Evolutionary conservation across 2,888 invertebrate genomes (phyloP), one percentile per base, ranked within the genome.

Genomic region (Drosophila pseudotakahashii): DNA sequence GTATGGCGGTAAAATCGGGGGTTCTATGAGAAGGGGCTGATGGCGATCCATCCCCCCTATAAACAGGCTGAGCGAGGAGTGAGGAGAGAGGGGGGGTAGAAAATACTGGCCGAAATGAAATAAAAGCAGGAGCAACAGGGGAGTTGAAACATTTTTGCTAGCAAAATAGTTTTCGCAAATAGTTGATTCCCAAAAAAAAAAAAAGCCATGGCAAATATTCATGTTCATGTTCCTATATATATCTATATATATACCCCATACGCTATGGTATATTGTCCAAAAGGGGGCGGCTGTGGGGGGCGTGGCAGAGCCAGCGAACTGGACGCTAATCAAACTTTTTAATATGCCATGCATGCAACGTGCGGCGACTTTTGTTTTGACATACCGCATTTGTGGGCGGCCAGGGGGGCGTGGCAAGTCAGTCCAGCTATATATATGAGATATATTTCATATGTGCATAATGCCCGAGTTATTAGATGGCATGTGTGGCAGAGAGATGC

Each of bases 301-400:
- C 47, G 47, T 47, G 47, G 47, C 47, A 47, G 70, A 71, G 78
- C 47, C 77, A 68, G 69, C 72, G 71, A 68, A 66, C 78, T 78
- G 78, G 76, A 73, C 77, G 82, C 82, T 84, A 84, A 83, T 83
- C 84, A 83, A 83, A 83, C 76, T 84, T 83, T 81, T 82, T 84
- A 81, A 82, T 82, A 82, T 82, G 80, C 78, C 78, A 48, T 68
- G 75, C 81, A 62, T 63, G 81, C 77, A 84, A 80, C 76, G 80
- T 84, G 82, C 66, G 81, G 79, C 77, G 81, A 84, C 81, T 79
- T 79, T 81, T 83, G 81, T 81, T 79, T 72, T 70, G 76, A 75
- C 72, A 71, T 53, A 52, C 58, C 16, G 30, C 42, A 48, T 14
- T 16, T n/a, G 71, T 47, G 63, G 14, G 41, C 47, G 41, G 55